Conservation (phyloP, 2,797 vertebrate species). For the Remorina albescens region DNA sequence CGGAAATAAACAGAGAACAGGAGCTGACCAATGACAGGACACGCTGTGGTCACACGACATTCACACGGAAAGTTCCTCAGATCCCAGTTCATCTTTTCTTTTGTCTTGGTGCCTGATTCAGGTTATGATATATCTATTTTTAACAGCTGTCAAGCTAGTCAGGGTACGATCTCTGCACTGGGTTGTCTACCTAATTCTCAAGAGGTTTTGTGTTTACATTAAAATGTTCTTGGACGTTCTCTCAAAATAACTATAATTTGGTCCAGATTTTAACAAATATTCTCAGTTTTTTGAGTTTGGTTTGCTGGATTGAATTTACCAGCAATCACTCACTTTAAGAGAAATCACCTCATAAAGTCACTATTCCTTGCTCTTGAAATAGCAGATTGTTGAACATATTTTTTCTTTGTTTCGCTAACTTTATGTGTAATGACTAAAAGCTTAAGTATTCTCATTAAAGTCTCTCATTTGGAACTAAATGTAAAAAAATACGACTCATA, state of each 20-base stretch:
- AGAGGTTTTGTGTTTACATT: background rate
- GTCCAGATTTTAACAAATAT: background rate
- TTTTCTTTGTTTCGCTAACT: background rate
- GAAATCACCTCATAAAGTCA: too few relatives aligned
- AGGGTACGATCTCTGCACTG: background rate
- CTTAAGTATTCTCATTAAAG: background rate
- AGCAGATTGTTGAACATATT: background rate
- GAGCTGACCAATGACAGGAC: slow-evolving; percentile 57
- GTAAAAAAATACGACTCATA: background rate
- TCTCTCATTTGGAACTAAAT: background rate
- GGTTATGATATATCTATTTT: background rate
- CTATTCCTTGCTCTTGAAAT: background rate
- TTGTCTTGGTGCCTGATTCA: slow-evolving; percentile 3
- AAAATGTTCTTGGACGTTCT: background rate
- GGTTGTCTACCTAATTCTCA: background rate
- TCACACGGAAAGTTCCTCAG: background rate
- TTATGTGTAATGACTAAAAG: background rate
- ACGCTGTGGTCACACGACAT: slow-evolving; percentile 59
- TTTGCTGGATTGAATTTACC: background rate
- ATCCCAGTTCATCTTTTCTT: background rate
- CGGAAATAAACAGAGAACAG: slow-evolving; percentile 79
- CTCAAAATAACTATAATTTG: background rate
- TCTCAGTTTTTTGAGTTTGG: background rate
- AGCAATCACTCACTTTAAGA: background rate
- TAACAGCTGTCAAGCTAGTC: background rate